Evolutionary conservation across 1,140 invertebrate species (phyloP), one percentile per base, ranked within the genome.

Genomic region (Oryctes rhinoceros): DNA sequence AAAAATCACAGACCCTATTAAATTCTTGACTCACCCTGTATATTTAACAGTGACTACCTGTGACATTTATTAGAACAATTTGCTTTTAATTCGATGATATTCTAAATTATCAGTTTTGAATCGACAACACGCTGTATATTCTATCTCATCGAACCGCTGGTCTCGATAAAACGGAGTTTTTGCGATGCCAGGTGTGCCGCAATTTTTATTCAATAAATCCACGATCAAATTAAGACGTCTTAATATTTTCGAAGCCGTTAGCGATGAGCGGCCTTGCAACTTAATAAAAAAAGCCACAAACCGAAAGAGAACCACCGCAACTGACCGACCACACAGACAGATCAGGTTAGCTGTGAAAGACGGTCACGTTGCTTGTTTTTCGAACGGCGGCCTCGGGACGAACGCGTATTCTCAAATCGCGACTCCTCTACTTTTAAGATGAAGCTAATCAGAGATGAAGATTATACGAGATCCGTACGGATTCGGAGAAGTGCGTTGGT

Each of bases 191-290:
- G 74, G 74, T 76, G 74, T 39, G 44, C 44, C n/a, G 37, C 35
- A 76, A 76, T 76, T 76, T 76, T 76, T 76, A 76, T 76, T 76
- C 74, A 76, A 76, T 76, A 76, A 76, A 76, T 76, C 74, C 37
- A 76, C 74, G 35, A 76, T 76, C 39, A 76, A 76, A 76, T 76
- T 76, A 76, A 76, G 74, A 76, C 37, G 74, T 76, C 74, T 76
- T 76, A 76, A 76, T 76, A 76, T 76, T 76, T 76, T 76, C 30
- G 65, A 76, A 44, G 74, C 74, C 74, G 74, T 76, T 76, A 76
- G 74, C 74, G n/a, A 76, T 47, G n/a, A 76, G 37, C 37, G 74
- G 74, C 74, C 74, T 76, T 76, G 74, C 37, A 76, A 44, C 37
- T 76, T 35, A 76, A 35, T 44, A 10, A 76, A 76, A 76, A 76